These are phyloP conservation scores for Drosophila setifemur DNA, from an alignment of 1,140 invertebrate genomes.

Conservation along the genomic window DNA sequence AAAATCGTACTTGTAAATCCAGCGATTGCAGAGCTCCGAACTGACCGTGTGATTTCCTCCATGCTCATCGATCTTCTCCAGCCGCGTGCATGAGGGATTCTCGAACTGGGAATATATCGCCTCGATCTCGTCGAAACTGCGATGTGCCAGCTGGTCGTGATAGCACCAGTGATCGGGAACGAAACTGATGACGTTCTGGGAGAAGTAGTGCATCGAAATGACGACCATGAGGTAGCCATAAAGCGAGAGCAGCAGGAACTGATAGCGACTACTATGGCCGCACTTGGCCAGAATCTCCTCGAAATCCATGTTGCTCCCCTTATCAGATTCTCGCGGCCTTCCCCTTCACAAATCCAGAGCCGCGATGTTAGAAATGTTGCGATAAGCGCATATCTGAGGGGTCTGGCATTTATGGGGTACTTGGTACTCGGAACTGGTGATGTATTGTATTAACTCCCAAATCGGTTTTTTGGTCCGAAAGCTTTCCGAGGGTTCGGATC, in stretches of 20 bases:
- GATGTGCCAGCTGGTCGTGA: slow-evolving; percentile 63
- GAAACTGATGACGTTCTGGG: slow-evolving; percentile 84
- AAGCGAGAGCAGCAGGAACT: slow-evolving; percentile 83
- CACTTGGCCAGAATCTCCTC: slow-evolving; percentile 84
- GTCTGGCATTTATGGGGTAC: slow-evolving; percentile 16
- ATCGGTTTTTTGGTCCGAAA: slow-evolving; percentile 29
- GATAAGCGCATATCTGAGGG: slow-evolving; percentile 38
- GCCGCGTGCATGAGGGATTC: slow-evolving; percentile 60
- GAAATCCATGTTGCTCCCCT: slow-evolving; percentile 81
- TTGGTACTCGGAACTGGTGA: too few relatives aligned
- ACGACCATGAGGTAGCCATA: slow-evolving; percentile 73
- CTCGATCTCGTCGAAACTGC: slow-evolving; percentile 46
- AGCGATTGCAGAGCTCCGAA: slow-evolving; percentile 73
- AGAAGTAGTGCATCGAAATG: slow-evolving; percentile 84
- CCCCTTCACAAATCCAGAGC: neutral
- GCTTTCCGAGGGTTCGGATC: slow-evolving; percentile 3
- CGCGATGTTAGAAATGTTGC: slow-evolving; percentile 14
- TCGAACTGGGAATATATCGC: slow-evolving; percentile 48
- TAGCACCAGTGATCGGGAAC: slow-evolving; percentile 83
- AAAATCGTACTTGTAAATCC: slow-evolving; percentile 83
- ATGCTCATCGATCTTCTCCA: slow-evolving; percentile 17
- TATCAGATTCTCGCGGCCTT: slow-evolving; percentile 8
- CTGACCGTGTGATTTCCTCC: slow-evolving; percentile 45
- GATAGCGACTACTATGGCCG: slow-evolving; percentile 85
- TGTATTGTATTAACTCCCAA: too few relatives aligned